Conservation (phyloP, 2,113 vertebrate genomes). For the Mustela lutreola region DNA sequence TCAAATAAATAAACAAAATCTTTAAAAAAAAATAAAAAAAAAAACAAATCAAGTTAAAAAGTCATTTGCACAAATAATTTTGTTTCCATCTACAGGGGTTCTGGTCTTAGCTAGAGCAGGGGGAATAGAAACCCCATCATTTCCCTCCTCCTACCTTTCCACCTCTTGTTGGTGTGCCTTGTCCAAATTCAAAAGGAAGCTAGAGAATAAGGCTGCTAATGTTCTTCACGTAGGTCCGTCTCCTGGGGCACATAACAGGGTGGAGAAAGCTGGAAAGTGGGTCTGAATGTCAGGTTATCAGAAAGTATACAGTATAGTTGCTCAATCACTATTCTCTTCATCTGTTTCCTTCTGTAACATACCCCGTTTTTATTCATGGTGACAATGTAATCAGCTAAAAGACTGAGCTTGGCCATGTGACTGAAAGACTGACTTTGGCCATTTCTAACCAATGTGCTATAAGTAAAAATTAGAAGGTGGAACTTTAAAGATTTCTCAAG, state of each 20-base stretch:
- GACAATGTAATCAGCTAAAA: neutral
- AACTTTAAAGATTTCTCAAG: neutral
- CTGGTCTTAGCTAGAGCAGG: neutral
- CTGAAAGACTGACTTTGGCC: neutral
- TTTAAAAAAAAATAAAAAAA: too few relatives aligned
- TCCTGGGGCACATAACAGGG: neutral
- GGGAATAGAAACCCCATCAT: neutral
- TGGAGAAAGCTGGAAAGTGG: neutral
- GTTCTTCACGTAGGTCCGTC: neutral
- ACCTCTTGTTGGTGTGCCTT: neutral
- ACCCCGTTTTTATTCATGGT: neutral
- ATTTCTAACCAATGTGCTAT: neutral
- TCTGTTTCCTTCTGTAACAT: neutral
- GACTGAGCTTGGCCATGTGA: neutral
- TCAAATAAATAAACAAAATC: too few relatives aligned
- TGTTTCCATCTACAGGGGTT: neutral
- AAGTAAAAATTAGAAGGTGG: neutral
- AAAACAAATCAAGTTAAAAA: conserved; percentile 6
- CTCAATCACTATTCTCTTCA: neutral
- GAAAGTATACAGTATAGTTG: neutral
- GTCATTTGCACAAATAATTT: conserved; percentile 16
- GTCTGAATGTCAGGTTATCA: neutral
- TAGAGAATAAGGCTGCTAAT: neutral
- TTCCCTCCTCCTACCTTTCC: neutral
- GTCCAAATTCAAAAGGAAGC: neutral